Conservation (phyloP, 2,113 vertebrate species). For the Cyprinodon variegatus region DNA sequence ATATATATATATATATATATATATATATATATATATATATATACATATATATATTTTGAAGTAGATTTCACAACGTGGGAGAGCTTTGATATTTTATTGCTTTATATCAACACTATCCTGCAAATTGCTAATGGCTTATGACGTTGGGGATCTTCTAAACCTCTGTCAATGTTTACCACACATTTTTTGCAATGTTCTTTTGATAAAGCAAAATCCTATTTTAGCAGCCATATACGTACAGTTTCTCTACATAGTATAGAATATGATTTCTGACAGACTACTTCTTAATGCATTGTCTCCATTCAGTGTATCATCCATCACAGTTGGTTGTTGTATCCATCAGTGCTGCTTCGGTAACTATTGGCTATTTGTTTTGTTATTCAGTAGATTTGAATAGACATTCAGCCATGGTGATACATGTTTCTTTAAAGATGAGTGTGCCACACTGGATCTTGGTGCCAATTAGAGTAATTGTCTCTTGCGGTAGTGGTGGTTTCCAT, state of each 20-base stretch:
- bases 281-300: slow-evolving; percentile 45
- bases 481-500: slow-evolving; percentile 22
- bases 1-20: too few species aligned
- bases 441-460: slow-evolving; percentile 32
- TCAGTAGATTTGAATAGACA: slow-evolving; percentile 19
- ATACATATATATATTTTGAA: not conserved
- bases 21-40: too few species aligned
- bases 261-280: slow-evolving; percentile 63
- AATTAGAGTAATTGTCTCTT: slow-evolving; percentile 53
- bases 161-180: slow-evolving; percentile 17
- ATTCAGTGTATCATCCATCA: not conserved
- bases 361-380: slow-evolving; percentile 44
- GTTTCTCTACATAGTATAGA: slow-evolving; percentile 9
- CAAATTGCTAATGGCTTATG: not conserved
- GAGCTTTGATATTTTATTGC: not conserved
- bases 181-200: slow-evolving; percentile 31
- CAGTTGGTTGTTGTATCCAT: slow-evolving; percentile 16
- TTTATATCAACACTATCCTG: not conserved
- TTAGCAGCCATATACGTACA: slow-evolving; percentile 17
- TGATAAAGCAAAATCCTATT: slow-evolving; percentile 56
- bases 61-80: slow-evolving; percentile 9
- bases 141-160: slow-evolving; percentile 1
- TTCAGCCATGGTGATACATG: slow-evolving; percentile 16
- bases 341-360: slow-evolving; percentile 20
- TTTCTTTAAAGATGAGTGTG: slow-evolving; percentile 39